phyloP scores from a whole-genome alignment of 2,113 vertebrate species.

The Actenoides hombroni region DNA sequence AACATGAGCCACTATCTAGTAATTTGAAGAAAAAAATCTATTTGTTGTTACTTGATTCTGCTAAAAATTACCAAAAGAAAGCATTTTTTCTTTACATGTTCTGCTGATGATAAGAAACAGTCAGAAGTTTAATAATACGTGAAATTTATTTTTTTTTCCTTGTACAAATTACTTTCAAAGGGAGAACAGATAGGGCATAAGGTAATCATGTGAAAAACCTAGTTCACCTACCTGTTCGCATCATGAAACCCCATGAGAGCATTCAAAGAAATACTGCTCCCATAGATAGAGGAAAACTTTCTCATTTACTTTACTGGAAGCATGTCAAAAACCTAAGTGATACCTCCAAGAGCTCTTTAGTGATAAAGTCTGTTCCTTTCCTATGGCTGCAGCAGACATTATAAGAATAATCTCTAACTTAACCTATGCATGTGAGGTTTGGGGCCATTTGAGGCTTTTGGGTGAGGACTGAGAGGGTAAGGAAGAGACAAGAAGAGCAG shows the following conservation, averaged over 20 bases:
- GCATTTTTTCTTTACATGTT: background rate
- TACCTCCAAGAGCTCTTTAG: background rate
- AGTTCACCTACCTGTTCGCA: background rate
- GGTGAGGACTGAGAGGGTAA: background rate
- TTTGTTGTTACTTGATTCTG: background rate
- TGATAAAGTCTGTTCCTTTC: background rate
- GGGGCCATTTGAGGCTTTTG: background rate
- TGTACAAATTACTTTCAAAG: background rate
- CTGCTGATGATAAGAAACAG: background rate
- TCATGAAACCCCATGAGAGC: background rate
- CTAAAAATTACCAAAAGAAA: background rate
- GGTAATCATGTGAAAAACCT: background rate
- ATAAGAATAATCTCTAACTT: slow-evolving; percentile 16
- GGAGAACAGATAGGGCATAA: background rate
- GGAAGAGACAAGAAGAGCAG: background rate
- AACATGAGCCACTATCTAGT: background rate
- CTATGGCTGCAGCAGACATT: background rate
- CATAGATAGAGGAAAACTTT: background rate
- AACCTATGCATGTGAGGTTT: background rate
- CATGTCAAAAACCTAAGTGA: background rate
- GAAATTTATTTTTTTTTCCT: background rate
- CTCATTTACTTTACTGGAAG: background rate
- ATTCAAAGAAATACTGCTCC: background rate
- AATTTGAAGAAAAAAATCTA: background rate
- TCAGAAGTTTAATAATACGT: background rate